These are phyloP conservation scores for Saturnia pavonia DNA, from an alignment of 2,888 invertebrate species.

Conservation along the genomic window DNA sequence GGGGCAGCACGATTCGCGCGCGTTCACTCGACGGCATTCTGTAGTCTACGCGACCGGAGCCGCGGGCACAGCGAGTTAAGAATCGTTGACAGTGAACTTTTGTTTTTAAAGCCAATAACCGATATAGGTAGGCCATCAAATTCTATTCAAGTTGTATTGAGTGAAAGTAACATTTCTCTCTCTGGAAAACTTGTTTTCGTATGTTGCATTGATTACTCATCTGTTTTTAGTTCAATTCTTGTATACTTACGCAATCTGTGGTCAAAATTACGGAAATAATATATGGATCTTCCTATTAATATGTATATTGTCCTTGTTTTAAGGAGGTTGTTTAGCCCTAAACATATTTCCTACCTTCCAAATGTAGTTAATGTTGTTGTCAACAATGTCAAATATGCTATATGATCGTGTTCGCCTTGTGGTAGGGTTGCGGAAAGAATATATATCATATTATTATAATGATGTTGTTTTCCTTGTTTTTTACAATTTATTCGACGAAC, in stretches of 20 bases:
- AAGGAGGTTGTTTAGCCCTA: background rate
- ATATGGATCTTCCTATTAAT: background rate
- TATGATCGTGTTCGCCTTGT: background rate
- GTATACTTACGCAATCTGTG: background rate
- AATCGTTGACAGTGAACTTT: too few relatives aligned
- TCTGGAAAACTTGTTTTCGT: background rate
- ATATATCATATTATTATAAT: background rate
- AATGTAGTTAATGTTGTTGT: background rate
- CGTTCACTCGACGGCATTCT: too few relatives aligned
- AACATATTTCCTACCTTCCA: background rate
- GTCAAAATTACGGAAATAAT: background rate
- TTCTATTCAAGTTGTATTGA: too few relatives aligned
- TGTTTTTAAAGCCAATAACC: too few relatives aligned
- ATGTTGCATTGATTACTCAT: too few relatives aligned
- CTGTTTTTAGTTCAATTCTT: background rate
- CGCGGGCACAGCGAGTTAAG: too few relatives aligned
- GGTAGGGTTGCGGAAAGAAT: slow-evolving; percentile 8
- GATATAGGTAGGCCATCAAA: too few relatives aligned
- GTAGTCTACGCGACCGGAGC: too few relatives aligned
- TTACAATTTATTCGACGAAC: too few relatives aligned
- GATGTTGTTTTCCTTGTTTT: background rate
- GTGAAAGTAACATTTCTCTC: background rate
- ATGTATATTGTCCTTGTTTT: background rate
- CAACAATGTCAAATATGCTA: background rate
- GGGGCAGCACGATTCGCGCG: too few relatives aligned